Base-by-base conservation (phyloP, 2,888 invertebrate species). In the Drosophila cognata region DNA sequence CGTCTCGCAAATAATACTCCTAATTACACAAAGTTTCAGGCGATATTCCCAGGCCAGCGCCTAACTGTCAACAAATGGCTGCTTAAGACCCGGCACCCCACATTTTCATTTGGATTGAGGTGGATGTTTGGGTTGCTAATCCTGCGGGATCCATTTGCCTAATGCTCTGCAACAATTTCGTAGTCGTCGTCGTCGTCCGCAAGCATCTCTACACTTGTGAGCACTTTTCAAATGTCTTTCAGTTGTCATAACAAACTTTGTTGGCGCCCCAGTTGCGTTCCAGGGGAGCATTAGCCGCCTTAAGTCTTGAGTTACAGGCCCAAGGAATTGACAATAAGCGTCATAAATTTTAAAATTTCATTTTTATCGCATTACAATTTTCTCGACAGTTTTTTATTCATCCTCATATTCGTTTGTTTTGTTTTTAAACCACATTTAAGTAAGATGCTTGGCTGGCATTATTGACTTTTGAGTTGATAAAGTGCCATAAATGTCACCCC, bases 401-500 rank as follows among this genome's bases (percentile, higher is more conserved):
- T 58, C 48, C 4, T 38, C 35, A 29, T 52, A 59, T 63, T 51
- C 53, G n/a, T 65, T 10, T 28, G 29, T 60, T 18, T 46, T 10
- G 43, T 63, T 73, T 79, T 74, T 79, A 83, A 84, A 74, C 83
- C 85, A 74, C 75, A 81, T 74, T 88, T 84, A 87, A 86, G 84
- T 77, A 79, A 78, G 74, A 75, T 81, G 73, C 84, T 88, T 82
- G 82, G 60, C 69, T 73, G 72, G 81, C 70, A 83, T 89, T 91
- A 89, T 91, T 90, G 91, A 91, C 91, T 91, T 79, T 71, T 74
- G 81, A 88, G 84, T 90, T 91, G 91, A 88, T 91, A 91, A 91
- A 91, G 90, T 90, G 91, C 91, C 88, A 90, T 91, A 91, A 89
- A 87, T 91, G 90, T 90, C 90, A 90, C 91, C 90, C 91, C 88